A percentile compares a stretch with the other conserved stretches of the same genome.
Conservation (phyloP, 2,888 invertebrate species). For the Polydrusus pterygomalis region DNA sequence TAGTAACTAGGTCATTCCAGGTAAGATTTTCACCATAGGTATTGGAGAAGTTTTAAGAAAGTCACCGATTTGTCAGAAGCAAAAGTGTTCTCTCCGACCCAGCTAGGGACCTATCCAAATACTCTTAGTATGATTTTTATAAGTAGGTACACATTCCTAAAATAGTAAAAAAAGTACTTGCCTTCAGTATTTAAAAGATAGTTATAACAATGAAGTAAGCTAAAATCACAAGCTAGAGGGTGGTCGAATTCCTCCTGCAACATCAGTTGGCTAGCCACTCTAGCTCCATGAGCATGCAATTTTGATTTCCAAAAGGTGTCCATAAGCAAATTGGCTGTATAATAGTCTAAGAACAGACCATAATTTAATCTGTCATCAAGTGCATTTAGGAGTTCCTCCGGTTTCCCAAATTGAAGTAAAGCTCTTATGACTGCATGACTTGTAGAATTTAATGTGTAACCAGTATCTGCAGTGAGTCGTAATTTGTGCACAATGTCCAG, state of each 20-base stretch:
- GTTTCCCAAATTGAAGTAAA: conserved; percentile 74
- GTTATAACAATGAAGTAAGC: conserved; percentile 84
- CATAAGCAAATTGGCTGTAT: conserved; percentile 85
- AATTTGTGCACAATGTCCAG: conserved; percentile 83
- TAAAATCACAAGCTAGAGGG: conserved; percentile 80
- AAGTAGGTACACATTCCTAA: too few species aligned
- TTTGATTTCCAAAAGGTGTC: conserved; percentile 83
- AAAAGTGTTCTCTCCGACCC: too few species aligned
- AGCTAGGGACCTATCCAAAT: too few species aligned
- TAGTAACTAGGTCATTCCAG: too few species aligned
- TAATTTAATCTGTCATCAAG: conserved; percentile 89
- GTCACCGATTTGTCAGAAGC: too few species aligned
- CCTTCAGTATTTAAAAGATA: conserved; percentile 76
- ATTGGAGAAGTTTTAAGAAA: too few species aligned
- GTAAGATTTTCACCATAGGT: too few species aligned
- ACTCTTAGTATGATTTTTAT: too few species aligned
- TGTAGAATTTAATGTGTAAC: conserved; percentile 85
- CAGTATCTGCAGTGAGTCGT: conserved; percentile 82
- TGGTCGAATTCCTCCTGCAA: conserved; percentile 90
- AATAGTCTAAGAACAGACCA: conserved; percentile 93
- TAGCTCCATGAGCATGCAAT: conserved; percentile 83
- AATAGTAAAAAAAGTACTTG: not conserved
- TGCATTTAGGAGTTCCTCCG: conserved; percentile 81
- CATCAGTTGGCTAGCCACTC: conserved; percentile 87
- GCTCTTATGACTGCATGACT: conserved; percentile 85